These are phyloP conservation scores for Otus sunia DNA, from an alignment of 2,113 vertebrate species.

Conservation along the genomic window DNA sequence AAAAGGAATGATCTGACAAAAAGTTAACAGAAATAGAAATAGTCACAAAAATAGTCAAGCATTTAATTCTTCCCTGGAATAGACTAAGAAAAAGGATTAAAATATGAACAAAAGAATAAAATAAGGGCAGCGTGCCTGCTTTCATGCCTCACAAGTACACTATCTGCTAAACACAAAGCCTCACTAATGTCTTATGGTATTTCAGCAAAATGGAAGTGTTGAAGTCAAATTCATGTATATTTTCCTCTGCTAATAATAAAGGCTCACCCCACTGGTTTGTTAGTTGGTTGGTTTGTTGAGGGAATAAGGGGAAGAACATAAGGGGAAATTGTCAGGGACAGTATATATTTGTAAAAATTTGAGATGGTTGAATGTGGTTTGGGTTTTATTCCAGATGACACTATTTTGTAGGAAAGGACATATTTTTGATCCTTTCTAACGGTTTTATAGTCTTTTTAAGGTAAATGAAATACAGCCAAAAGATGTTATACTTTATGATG, in stretches of 20 bases:
- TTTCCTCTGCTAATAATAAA: background rate
- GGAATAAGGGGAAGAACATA: background rate
- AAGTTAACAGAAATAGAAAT: background rate
- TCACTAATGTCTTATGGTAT: background rate
- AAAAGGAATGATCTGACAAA: background rate
- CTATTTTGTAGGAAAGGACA: background rate
- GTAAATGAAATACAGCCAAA: background rate
- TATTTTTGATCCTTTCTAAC: background rate
- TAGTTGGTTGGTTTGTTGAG: background rate
- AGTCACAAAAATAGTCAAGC: background rate
- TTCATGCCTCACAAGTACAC: background rate
- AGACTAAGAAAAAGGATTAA: background rate
- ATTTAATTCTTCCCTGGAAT: background rate
- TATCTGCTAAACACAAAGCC: background rate
- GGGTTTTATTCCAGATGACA: background rate
- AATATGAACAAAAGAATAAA: conserved; percentile 7
- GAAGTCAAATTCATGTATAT: background rate
- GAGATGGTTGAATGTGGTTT: background rate
- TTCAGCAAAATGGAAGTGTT: background rate
- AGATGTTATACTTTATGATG: background rate
- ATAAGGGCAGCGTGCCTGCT: background rate
- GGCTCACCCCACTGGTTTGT: background rate
- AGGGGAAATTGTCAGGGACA: background rate
- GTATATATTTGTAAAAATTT: background rate
- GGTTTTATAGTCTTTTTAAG: background rate